A percentile compares a stretch with the other conserved stretches of the same genome.
Evolutionary conservation across 2,113 vertebrate genomes (phyloP).

Genomic region (Cettia cetti): DNA sequence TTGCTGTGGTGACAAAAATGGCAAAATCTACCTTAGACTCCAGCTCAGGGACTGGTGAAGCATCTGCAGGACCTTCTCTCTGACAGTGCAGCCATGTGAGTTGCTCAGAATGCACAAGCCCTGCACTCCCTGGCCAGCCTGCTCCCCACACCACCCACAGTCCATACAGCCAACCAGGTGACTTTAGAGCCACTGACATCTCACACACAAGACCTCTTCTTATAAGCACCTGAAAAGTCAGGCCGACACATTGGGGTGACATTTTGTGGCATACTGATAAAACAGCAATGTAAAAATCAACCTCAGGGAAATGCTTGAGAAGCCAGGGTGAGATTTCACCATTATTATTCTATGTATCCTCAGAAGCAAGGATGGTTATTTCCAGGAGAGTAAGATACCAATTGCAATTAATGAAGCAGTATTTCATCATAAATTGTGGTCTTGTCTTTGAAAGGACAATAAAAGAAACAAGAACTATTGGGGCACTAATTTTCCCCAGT

Average conservation of each 20-base stretch:
- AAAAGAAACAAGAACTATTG: neutral
- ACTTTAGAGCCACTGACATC: neutral
- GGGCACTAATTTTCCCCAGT: neutral
- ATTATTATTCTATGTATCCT: neutral
- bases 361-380: neutral
- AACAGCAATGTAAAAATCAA: rapidly evolving
- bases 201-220: neutral
- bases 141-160: rapidly evolving
- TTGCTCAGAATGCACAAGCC: neutral
- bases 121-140: rapidly evolving
- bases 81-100: neutral
- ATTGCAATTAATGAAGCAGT: neutral
- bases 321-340: neutral
- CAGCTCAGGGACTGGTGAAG: neutral
- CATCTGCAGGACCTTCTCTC: neutral
- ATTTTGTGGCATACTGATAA: neutral
- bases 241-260: neutral
- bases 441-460: neutral
- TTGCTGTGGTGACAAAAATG: neutral
- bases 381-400: neutral
- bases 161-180: neutral
- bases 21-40: neutral
- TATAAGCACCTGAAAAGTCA: neutral
- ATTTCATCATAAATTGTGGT: neutral
- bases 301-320: neutral